Percentiles rank a stretch among this genome's conserved stretches.
phyloP scores from a whole-genome alignment of 2,888 invertebrate genomes.

The Nomada hirtipes region DNA sequence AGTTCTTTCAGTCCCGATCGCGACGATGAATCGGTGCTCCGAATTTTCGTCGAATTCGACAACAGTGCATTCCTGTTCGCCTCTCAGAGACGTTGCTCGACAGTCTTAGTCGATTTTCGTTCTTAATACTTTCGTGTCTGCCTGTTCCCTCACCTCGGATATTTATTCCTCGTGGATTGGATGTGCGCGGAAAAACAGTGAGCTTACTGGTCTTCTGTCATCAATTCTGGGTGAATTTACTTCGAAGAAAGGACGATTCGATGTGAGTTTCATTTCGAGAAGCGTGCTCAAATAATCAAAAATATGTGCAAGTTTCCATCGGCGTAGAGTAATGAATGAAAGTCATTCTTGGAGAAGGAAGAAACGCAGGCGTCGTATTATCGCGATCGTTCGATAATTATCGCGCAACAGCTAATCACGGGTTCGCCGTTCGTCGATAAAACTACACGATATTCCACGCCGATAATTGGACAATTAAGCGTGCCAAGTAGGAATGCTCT shows the following conservation, averaged over 20 bases:
- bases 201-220: neutral
- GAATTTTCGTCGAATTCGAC: neutral
- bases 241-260: no score
- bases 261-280: no score
- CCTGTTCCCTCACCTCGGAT: neutral
- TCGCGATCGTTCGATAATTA: neutral
- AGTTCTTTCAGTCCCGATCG: neutral
- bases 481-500: no score
- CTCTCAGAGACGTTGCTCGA: neutral
- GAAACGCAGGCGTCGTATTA: neutral
- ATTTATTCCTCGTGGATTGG: neutral
- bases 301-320: no score
- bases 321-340: no score
- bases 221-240: no score
- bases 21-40: neutral
- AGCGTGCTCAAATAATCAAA: no score
- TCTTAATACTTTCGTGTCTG: neutral
- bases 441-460: constrained; percentile 4
- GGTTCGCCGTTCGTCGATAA: no score
- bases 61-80: neutral
- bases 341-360: no score
- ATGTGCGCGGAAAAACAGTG: neutral
- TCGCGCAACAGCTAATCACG: neutral
- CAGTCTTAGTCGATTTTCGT: neutral
- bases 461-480: constrained; percentile 8